Base-by-base conservation (phyloP, 2,113 vertebrate species). In the Scalopus aquaticus region DNA sequence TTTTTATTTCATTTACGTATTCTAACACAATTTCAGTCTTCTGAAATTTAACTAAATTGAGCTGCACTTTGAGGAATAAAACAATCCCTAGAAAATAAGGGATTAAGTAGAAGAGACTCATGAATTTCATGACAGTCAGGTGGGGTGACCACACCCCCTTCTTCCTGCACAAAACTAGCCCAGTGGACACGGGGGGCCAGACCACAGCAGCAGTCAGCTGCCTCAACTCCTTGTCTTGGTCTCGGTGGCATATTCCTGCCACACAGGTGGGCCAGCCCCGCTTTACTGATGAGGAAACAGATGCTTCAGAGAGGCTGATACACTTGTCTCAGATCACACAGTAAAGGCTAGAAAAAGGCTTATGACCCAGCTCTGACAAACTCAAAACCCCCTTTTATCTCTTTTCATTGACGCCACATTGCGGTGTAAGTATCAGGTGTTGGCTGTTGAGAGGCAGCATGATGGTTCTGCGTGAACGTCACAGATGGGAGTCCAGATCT, bases 141-240 rank as follows among this genome's bases (percentile, higher is more conserved):
- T 37, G 78, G 4, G 35, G 6, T 32, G 0, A 0, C 26, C 10
- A 12, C 2, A 9, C n/a, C 9, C 24, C 2, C 19, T 19, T 9
- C 30, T 49, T 13, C 20, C 32, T 6, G 39, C 37, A 17, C 2
- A 51, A 42, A 44, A 9, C 12, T 3, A 9, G 2, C 28, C 19
- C 6, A 0, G 44, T 26, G 4, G 35, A 10, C 4, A 1, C 0
- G 0, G 8, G 6, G 44, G 13, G 22, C 9, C 2, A 0, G 46
- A 12, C 46, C 9, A 9, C 26, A 0, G 5, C 10, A 11, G 1
- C 78, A 28, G 20, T 19, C 35, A 20, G 0, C 3, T 15, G 0
- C 56, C 65, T 35, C n/a, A 15, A 17, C 24, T 3, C 39, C 4
- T 1, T 54, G 46, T 32, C 3, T 2, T 8, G 8, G 17, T 16